Evolutionary conservation across 1,140 invertebrate genomes (phyloP), one percentile per base, ranked within the genome.

Genomic region (Bicyclus anynana): DNA sequence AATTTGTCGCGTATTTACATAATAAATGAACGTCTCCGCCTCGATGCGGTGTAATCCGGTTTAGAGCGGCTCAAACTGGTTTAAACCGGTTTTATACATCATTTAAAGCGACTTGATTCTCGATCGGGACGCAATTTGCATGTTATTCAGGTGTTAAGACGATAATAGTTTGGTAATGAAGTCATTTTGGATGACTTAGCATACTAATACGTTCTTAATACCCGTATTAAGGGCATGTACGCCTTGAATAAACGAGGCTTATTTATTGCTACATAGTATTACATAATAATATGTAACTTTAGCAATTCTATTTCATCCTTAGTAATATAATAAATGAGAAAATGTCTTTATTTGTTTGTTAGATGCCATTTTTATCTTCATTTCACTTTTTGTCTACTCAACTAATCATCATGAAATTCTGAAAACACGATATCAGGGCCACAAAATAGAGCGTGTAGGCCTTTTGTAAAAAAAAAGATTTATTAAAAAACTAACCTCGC

Each of bases 1-100:
- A 86, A 86, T 86, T 86, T 84, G 83, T 86, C 78, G 73, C 72
- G 77, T 86, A 86, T 86, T 86, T 86, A 84, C 83, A 86, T 86
- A 86, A 83, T 86, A 86, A 86, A 86, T 86, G 80, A 86, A 77
- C 75, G 76, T 74, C 77, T 82, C 68, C 66, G 76, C 76, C 70
- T 74, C 76, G 80, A 66, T 74, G 79, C 75, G 74, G 78, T 74
- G 81, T 86, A 84, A 86, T 83, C 83, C 76, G 78, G 72, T 77
- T 76, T 85, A 73, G 80, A 72, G 69, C 72, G 73, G 75, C 77
- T 84, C 77, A 75, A 82, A 76, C 79, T 71, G 73, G 74, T 78
- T 84, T 84, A 75, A 84, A 74, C 77, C 70, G 72, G 72, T 79
- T 83, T 84, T 80, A 84, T 78, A 77, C 80, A 77, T 79, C 80